Conservation (phyloP, 2,888 invertebrate genomes). For the Linnaemya tessellans region DNA sequence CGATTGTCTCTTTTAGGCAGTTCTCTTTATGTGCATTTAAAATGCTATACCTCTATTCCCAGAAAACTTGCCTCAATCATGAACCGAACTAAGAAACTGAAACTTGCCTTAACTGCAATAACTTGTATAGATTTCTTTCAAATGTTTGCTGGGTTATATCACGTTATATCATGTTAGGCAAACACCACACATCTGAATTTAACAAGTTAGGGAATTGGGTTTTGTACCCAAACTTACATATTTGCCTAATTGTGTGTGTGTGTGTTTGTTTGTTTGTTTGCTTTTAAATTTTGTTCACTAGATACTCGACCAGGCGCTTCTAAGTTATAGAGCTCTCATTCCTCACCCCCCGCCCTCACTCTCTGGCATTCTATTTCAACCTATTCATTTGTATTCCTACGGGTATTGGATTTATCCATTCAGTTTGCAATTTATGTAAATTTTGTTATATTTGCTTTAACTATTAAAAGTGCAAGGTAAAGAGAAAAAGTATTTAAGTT, state of each 20-base stretch:
- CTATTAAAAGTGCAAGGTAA: neutral
- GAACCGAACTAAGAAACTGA: too few species aligned
- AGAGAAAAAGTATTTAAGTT: neutral
- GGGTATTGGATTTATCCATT: conserved; percentile 30
- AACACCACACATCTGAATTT: neutral
- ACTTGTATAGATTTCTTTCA: too few species aligned
- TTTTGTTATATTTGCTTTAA: conserved; percentile 4
- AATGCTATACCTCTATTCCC: too few species aligned
- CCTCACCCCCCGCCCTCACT: too few species aligned
- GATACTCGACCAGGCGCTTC: neutral
- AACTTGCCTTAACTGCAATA: too few species aligned
- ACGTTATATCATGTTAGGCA: neutral
- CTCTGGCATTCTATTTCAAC: too few species aligned
- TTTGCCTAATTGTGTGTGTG: conserved; percentile 23
- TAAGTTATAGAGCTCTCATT: neutral
- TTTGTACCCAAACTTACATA: neutral
- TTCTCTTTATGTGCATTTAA: too few species aligned
- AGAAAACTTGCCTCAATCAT: too few species aligned
- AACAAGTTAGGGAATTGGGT: conserved; percentile 12
- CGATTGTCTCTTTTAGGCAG: too few species aligned
- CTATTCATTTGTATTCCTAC: conserved; percentile 6
- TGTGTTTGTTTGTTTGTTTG: conserved; percentile 5
- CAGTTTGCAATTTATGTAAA: neutral
- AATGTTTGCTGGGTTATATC: neutral
- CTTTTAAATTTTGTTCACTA: neutral